These are phyloP conservation scores for Rhodeus uyekii DNA, from an alignment of 2,797 vertebrate genomes.

Conservation along the genomic window DNA sequence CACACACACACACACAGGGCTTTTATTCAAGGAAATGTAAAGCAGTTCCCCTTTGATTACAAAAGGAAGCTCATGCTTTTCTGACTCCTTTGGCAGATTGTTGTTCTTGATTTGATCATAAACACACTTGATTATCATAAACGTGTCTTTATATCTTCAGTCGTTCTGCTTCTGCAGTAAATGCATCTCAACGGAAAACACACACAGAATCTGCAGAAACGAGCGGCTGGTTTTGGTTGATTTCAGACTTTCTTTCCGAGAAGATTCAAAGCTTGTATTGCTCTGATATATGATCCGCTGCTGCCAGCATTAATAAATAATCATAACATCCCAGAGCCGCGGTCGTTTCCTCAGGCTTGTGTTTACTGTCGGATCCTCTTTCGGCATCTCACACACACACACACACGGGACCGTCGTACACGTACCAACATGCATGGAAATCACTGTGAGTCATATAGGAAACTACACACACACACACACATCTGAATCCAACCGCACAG, in stretches of 20 bases:
- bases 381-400: slow-evolving; percentile 16
- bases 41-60: slow-evolving; percentile 1
- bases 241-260: slow-evolving; percentile 24
- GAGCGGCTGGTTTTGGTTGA: neutral
- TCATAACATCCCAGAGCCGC: neutral
- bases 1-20: neutral
- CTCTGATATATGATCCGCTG: neutral
- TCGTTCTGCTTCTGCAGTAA: neutral
- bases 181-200: neutral
- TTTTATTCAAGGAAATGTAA: neutral
- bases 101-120: neutral
- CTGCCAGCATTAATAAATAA: slow-evolving; percentile 6
- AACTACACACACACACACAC: slow-evolving; percentile 30
- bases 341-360: slow-evolving; percentile 45
- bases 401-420: slow-evolving; percentile 13
- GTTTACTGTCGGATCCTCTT: slow-evolving; percentile 47
- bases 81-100: neutral
- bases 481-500: slow-evolving; percentile 2
- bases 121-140: neutral
- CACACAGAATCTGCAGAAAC: neutral
- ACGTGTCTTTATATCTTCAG: neutral
- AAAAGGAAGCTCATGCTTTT: neutral
- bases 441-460: slow-evolving; percentile 55
- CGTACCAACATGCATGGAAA: slow-evolving; percentile 50
- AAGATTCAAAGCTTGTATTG: neutral